Base-by-base conservation (phyloP, 2,797 vertebrate species). In the Pangasius macronema region DNA sequence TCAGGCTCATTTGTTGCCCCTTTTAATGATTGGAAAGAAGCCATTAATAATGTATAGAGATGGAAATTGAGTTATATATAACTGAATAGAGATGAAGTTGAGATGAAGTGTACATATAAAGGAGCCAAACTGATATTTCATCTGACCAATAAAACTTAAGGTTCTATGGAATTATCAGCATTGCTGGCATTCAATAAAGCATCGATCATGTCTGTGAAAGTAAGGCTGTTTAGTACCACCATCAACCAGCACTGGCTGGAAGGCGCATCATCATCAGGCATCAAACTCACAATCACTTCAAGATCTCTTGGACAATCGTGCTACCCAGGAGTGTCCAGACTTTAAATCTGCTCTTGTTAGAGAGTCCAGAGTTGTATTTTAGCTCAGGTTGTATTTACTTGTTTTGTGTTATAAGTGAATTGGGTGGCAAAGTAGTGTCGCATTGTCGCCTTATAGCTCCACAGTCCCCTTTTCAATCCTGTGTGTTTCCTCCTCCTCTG, bases 1-100 rank as follows among this genome's bases (percentile, higher is more conserved):
- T 89, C 86, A 57, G 55, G 8, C 87, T 84, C 84, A 85, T 85
- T 85, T 73, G 77, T 85, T 87, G 49, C 27, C 39, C 83, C 46
- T 80, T 88, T 33, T 87, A 82, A 87, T 73, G 79, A 86, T 22
- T 53, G 39, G 9, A 73, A 49, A 3, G 79, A 80, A 68, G 20
- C 49, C 18, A 65, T 85, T 20, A 77, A 77, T 77, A 36, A 85
- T 76, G 63, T 75, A 49, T 36, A 63, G 55, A 63, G 9, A 30
- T 18, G 16, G 61, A 67, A 46, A 83, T 82, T 14, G 42, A 65
- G 79, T 61, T 67, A n/a, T 18, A 82, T 63, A 67, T 46, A 51
- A 53, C 13, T 55, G 49, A 53, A 53, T 33, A 53, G 20, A 53
- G 30, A 83, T 51, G 36, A 81, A 61, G 36, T 42, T 61, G 55